Evolutionary conservation across 2,113 vertebrate species (phyloP).

Genomic region (Tursiops truncatus): DNA sequence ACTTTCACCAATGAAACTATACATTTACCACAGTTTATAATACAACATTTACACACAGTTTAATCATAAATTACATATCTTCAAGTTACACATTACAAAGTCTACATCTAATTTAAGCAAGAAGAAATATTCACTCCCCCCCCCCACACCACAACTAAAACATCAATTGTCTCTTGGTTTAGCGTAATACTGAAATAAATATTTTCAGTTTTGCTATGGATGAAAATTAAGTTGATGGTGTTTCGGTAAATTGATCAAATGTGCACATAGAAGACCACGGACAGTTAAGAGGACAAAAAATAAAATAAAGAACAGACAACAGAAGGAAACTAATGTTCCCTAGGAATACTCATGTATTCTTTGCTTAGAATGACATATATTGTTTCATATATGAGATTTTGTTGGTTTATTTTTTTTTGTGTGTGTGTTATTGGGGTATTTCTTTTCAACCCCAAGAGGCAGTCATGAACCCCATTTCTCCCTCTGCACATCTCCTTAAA

Average conservation of each 20-base stretch:
- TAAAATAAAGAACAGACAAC: constrained; percentile 36
- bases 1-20: constrained; percentile 84
- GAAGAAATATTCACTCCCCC: constrained; percentile 84
- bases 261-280: constrained; percentile 55
- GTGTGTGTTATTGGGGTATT: constrained; percentile 16
- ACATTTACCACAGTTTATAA: constrained; percentile 93
- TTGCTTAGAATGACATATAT: constrained; percentile 57
- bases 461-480: constrained; percentile 62
- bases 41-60: constrained; percentile 88
- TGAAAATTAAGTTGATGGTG: constrained; percentile 37
- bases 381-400: constrained; percentile 55
- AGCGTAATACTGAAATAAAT: constrained; percentile 66
- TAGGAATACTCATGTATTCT: constrained; percentile 13
- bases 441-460: constrained; percentile 33
- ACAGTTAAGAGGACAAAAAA: constrained; percentile 54
- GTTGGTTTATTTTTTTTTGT: neutral
- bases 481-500: constrained; percentile 63
- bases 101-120: constrained; percentile 81
- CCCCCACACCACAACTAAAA: constrained; percentile 50
- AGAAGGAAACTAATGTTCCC: constrained; percentile 41
- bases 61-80: constrained; percentile 83
- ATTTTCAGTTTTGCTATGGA: constrained; percentile 55
- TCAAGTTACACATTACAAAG: constrained; percentile 83
- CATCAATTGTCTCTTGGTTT: constrained; percentile 78
- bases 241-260: constrained; percentile 59